Conservation (phyloP, 2,888 invertebrate genomes). For the Scaptomyza cyrtandrae region DNA sequence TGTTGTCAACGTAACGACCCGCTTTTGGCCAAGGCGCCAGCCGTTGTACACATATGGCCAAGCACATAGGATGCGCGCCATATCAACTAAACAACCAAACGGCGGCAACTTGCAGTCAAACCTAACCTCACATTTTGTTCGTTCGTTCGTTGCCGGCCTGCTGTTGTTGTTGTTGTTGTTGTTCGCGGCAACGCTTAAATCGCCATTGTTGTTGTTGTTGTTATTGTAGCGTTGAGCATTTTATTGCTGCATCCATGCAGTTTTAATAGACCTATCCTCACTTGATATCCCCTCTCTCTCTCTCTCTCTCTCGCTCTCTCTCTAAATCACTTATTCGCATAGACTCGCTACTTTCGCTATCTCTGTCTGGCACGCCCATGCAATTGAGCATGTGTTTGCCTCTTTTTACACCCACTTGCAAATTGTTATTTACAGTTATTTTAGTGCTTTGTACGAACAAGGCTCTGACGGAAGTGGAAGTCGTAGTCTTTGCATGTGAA, state of each 20-base stretch:
- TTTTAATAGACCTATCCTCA: slow-evolving; percentile 71
- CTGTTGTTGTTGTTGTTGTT: slow-evolving; percentile 49
- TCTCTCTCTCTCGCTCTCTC: background rate
- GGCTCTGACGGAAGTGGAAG: slow-evolving; percentile 49
- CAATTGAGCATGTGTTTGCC: slow-evolving; percentile 56
- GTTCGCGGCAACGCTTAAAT: slow-evolving; percentile 50
- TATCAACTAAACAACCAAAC: background rate
- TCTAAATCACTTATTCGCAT: background rate
- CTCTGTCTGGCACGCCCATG: slow-evolving; percentile 55
- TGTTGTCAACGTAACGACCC: slow-evolving; percentile 80
- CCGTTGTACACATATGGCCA: slow-evolving; percentile 53
- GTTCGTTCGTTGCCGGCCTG: slow-evolving; percentile 12
- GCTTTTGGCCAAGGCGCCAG: slow-evolving; percentile 71
- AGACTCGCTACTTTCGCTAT: background rate
- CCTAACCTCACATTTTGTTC: background rate
- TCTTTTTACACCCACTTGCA: slow-evolving; percentile 66
- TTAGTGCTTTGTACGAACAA: slow-evolving; percentile 70
- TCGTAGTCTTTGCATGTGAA: slow-evolving; percentile 37
- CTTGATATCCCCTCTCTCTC: slow-evolving; percentile 30
- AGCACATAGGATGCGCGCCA: slow-evolving; percentile 35
- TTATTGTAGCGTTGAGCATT: slow-evolving; percentile 52
- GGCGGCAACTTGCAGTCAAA: background rate
- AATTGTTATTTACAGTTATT: slow-evolving; percentile 81
- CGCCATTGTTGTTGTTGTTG: slow-evolving; percentile 48
- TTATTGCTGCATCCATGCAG: slow-evolving; percentile 80